phyloP scores from a whole-genome alignment of 1,140 invertebrate genomes.

The Conus betulinus region DNA sequence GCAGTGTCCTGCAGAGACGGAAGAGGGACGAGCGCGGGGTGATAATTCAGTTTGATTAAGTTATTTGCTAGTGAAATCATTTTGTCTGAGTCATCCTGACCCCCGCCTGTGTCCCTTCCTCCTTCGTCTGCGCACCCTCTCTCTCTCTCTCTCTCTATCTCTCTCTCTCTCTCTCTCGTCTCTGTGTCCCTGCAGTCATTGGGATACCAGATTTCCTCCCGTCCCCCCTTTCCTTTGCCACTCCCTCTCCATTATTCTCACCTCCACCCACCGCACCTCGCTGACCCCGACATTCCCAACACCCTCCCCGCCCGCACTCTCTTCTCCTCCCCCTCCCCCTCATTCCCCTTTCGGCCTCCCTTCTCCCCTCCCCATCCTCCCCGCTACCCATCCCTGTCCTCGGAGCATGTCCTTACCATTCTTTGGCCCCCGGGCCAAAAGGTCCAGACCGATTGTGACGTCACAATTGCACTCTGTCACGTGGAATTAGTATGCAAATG shows the following conservation, averaged over 20 bases:
- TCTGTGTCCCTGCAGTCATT: neutral
- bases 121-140: neutral
- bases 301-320: neutral
- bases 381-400: neutral
- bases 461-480: constrained; percentile 37
- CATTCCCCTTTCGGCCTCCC: neutral
- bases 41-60: constrained; percentile 43
- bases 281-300: constrained; percentile 1
- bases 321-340: neutral
- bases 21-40: neutral
- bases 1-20: neutral
- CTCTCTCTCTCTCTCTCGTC: neutral
- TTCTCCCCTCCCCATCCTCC: neutral
- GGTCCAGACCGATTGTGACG: constrained; percentile 31
- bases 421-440: neutral
- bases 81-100: constrained; percentile 32
- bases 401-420: neutral
- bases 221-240: neutral
- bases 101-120: neutral
- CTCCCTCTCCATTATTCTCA: neutral
- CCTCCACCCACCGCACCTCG: neutral
- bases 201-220: constrained; percentile 3
- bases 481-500: constrained; percentile 39
- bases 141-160: neutral
- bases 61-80: constrained; percentile 41